phyloP scores from a whole-genome alignment of 2,113 vertebrate genomes.

The Lates calcarifer region DNA sequence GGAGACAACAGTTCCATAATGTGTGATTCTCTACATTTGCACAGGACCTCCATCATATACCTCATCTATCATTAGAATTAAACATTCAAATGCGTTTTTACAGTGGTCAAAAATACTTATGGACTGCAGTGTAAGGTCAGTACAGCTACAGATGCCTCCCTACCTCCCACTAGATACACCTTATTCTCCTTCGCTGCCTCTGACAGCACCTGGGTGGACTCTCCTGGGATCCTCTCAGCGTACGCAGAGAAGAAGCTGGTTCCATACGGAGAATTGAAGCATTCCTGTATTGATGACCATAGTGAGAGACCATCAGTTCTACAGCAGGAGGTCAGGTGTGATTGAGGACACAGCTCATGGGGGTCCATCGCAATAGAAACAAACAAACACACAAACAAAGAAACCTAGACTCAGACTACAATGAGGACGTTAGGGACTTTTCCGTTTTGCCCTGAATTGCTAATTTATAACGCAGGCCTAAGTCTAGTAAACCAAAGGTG shows the following conservation, averaged over 20 bases:
- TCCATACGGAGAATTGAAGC: conserved; percentile 98
- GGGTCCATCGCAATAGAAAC: too few species aligned
- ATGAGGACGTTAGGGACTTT: neutral
- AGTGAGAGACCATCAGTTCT: neutral
- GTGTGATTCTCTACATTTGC: too few species aligned
- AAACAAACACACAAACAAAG: too few species aligned
- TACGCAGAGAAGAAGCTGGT: conserved; percentile 90
- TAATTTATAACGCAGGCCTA: too few species aligned
- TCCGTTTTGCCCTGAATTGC: too few species aligned
- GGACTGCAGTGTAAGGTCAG: neutral
- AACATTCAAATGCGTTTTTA: too few species aligned
- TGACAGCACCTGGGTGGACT: conserved; percentile 90
- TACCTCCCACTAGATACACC: conserved; percentile 95
- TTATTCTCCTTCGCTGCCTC: conserved; percentile 90
- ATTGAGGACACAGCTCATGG: too few species aligned
- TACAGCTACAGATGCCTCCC: neutral
- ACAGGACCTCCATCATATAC: too few species aligned
- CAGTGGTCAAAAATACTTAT: too few species aligned
- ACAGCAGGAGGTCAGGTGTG: neutral
- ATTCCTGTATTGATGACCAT: conserved; percentile 85
- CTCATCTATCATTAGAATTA: too few species aligned
- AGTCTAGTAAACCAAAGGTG: too few species aligned
- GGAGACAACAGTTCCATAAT: too few species aligned
- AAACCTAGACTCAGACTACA: neutral
- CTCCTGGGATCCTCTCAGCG: conserved; percentile 95